Evolutionary conservation across 1,140 invertebrate genomes (phyloP), one percentile per base, ranked within the genome.

Genomic region (Drosophila ohnishii): DNA sequence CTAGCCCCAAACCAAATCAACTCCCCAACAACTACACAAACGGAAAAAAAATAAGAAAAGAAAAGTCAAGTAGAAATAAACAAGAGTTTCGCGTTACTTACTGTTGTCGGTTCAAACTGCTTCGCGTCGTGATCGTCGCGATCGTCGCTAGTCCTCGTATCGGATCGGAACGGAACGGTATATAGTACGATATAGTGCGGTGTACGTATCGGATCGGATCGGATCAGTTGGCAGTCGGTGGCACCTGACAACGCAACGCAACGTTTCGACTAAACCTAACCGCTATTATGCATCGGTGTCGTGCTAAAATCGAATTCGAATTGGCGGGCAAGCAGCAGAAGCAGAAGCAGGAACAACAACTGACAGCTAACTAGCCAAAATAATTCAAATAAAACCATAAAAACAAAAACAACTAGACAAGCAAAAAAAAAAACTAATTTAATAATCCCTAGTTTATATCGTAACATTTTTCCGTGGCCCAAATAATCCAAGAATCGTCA

Each of bases 251-350:
- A 45, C 67, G 67, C 63, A 66, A 37, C 47, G 60, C 47, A 48
- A 48, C 47, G 25, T 48, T 57, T 55, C 8, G 51, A 37, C 51
- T 55, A 55, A 62, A 22, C 14, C 34, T 37, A 69, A 71, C 64
- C 61, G 75, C 81, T 67, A 72, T 79, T 86, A 86, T 84, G 83
- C 80, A 80, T 90, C 84, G 88, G 66, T 74, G 78, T 78, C 79
- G 84, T 64, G 75, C 75, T 37, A 70, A 51, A 78, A 83, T 80
- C 76, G 74, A 80, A 67, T 75, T 75, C 51, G 79, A 89, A 88
- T 71, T 71, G 69, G 84, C 79, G 78, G 80, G 78, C 71, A 74
- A 71, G 48, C 58, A 79, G 58, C 53, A 77, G 44, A 59, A 84
- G 75, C 66, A 73, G 28, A 6, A 48, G 35, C 71, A 84, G 66